Evolutionary conservation across 2,113 vertebrate genomes (phyloP).

Genomic region (Lampris megalopsis): DNA sequence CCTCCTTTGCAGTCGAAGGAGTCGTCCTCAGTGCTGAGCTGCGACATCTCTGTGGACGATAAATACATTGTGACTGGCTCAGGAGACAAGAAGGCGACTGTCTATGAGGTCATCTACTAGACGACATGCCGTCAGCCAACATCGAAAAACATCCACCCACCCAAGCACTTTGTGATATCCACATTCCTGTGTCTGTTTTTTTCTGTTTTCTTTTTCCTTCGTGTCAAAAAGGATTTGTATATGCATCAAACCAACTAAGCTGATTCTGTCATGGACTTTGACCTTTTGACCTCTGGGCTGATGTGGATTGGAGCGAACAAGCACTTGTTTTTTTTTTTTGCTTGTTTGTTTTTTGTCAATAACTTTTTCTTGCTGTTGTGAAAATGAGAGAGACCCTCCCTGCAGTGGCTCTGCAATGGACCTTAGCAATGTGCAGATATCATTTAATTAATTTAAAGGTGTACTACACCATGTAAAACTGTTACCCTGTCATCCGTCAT

Average conservation of each 20-base stretch:
- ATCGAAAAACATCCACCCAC: conserved; percentile 4
- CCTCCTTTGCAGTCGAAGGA: conserved; percentile 90
- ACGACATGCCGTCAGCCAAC: background rate
- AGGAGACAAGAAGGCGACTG: conserved; percentile 97
- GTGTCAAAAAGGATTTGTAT: conserved; percentile 39
- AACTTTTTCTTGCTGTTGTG: conserved; percentile 35
- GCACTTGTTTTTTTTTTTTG: conserved; percentile 47
- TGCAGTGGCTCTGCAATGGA: conserved; percentile 31
- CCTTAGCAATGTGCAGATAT: background rate
- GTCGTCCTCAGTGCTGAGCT: conserved; percentile 96
- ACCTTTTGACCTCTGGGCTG: conserved; percentile 37
- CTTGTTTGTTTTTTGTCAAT: background rate
- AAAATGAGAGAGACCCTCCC: conserved; percentile 47
- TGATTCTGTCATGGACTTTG: conserved; percentile 25
- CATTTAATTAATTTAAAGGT: conserved; percentile 1
- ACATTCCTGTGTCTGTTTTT: conserved; percentile 48
- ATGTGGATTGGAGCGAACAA: conserved; percentile 35
- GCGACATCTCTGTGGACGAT: conserved; percentile 96
- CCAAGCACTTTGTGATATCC: conserved; percentile 4
- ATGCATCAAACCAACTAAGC: conserved; percentile 40
- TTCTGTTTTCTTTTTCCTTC: conserved; percentile 22
- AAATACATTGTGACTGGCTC: conserved; percentile 98
- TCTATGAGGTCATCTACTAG: conserved; percentile 98
- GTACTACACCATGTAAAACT: too few species aligned
- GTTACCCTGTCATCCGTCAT: too few species aligned